Conservation (phyloP, 2,888 invertebrate genomes). For the Chloroclystis v-ata region DNA sequence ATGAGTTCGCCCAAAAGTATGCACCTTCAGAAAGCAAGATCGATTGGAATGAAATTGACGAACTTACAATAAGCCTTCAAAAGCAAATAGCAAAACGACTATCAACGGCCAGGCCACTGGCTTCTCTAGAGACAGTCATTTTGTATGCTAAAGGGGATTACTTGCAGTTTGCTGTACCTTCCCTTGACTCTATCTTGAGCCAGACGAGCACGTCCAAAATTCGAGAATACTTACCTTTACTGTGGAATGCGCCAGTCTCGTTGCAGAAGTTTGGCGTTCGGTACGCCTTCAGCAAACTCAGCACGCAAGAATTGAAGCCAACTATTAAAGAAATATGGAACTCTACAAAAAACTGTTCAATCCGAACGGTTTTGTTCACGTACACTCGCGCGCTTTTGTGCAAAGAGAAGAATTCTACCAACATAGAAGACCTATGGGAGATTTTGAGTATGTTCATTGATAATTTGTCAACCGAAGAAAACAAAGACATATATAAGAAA, state of each 20-base stretch:
- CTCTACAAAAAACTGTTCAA: slow-evolving; percentile 41
- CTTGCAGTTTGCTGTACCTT: slow-evolving; percentile 51
- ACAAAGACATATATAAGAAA: slow-evolving; percentile 39
- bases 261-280: slow-evolving; percentile 50
- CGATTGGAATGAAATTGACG: slow-evolving; percentile 47
- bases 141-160: slow-evolving; percentile 60
- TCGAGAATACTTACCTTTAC: slow-evolving; percentile 34
- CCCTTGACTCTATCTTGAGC: slow-evolving; percentile 47
- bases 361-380: slow-evolving; percentile 42
- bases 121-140: slow-evolving; percentile 41
- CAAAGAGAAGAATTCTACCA: slow-evolving; percentile 32
- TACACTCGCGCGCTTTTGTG: slow-evolving; percentile 38
- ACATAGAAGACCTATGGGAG: slow-evolving; percentile 38
- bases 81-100: slow-evolving; percentile 53
- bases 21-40: slow-evolving; percentile 47
- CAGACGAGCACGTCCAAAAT: slow-evolving; percentile 40
- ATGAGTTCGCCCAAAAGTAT: slow-evolving; percentile 41
- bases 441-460: slow-evolving; percentile 44
- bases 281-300: slow-evolving; percentile 39
- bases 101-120: slow-evolving; percentile 50
- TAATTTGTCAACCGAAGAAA: slow-evolving; percentile 42
- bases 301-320: slow-evolving; percentile 37
- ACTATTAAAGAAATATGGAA: slow-evolving; percentile 43
- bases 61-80: slow-evolving; percentile 38
- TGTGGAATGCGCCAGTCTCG: slow-evolving; percentile 46